Conservation (phyloP, 2,113 vertebrate species). For the Chauna torquata region DNA sequence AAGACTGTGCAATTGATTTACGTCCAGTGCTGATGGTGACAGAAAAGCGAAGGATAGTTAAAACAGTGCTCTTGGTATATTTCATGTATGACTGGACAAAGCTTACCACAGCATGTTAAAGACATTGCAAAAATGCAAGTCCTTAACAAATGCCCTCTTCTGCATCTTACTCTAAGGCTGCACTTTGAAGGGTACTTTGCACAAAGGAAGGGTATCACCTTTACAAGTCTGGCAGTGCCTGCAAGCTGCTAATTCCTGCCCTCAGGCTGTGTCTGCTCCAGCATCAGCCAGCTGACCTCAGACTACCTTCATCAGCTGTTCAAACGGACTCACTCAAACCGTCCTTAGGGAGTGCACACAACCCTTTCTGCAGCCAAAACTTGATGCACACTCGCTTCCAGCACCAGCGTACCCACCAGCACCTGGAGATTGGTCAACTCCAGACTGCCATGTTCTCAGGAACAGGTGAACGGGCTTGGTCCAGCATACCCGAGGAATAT, state of each 20-base stretch:
- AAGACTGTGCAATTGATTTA: constrained; percentile 1
- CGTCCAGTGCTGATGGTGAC: background rate
- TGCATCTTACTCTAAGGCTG: background rate
- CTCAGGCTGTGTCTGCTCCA: fast-evolving
- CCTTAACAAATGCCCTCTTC: background rate
- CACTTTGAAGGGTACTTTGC: too few species aligned
- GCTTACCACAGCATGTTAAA: background rate
- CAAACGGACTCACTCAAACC: background rate
- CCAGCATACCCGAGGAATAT: background rate
- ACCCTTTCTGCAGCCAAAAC: background rate
- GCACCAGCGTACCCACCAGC: background rate
- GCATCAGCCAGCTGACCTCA: background rate
- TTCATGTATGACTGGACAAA: background rate
- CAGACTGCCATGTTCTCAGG: fast-evolving
- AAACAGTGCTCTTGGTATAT: background rate
- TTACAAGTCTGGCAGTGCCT: background rate
- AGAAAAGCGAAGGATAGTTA: constrained; percentile 7
- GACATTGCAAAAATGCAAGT: background rate
- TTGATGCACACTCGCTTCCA: fast-evolving
- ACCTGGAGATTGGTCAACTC: background rate
- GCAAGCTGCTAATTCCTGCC: background rate
- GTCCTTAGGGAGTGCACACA: fast-evolving
- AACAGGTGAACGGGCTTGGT: fast-evolving
- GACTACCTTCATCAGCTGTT: background rate
- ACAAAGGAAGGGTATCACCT: background rate